Percentiles rank a stretch among this genome's conserved stretches.
These are phyloP conservation scores for Steinernema carpocapsae DNA, from an alignment of 2,888 invertebrate species.

Conservation along the genomic window DNA sequence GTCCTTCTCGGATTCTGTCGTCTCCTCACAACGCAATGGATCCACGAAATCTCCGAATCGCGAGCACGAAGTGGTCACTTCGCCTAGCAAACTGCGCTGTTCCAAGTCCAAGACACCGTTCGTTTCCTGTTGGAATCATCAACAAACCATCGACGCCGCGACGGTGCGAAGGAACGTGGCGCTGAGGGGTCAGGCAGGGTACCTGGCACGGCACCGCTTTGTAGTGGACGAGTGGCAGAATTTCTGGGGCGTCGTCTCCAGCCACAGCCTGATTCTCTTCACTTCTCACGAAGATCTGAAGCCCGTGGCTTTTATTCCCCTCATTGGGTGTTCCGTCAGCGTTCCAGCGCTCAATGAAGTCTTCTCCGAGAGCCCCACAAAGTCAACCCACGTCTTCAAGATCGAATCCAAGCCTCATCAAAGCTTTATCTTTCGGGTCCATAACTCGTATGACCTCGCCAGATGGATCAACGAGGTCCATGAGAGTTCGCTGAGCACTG, in stretches of 20 bases:
- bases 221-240: conserved; percentile 18
- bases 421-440: conserved; percentile 12
- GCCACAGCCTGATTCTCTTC: not conserved
- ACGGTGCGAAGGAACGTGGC: not conserved
- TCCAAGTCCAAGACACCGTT: not conserved
- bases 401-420: not conserved
- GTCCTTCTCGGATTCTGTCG: conserved; percentile 1
- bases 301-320: not conserved
- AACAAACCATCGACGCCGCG: conserved; percentile 1
- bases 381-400: conserved; percentile 1
- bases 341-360: not conserved
- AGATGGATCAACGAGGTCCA: conserved; percentile 19
- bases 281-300: not conserved
- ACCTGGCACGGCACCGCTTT: not conserved
- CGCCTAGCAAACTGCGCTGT: not conserved
- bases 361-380: not conserved
- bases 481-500: not conserved
- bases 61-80: not conserved
- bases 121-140: conserved; percentile 9
- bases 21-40: not conserved
- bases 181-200: not conserved
- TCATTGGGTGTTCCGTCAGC: conserved; percentile 3
- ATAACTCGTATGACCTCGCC: not conserved
- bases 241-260: not conserved
- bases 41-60: not conserved